Evolutionary conservation across 2,113 vertebrate species (phyloP).

Genomic region (Xenopus tropicalis): UCB_Xtro_10.0 CM004446.2:77299001-77299500

Average conservation of each 20-base stretch:
- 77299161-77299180: slow-evolving; percentile 69
- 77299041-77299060: slow-evolving; percentile 48
- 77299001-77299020: background rate
- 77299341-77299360: slow-evolving; percentile 42
- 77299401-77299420: slow-evolving; percentile 49
- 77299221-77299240: slow-evolving; percentile 11
- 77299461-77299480: slow-evolving; percentile 71
- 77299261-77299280: slow-evolving; percentile 47
- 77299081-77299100: slow-evolving; percentile 60
- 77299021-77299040: slow-evolving; percentile 45
- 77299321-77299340: slow-evolving; percentile 65
- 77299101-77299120: slow-evolving; percentile 64
- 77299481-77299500: slow-evolving; percentile 72
- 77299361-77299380: background rate
- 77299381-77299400: slow-evolving; percentile 18
- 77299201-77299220: background rate
- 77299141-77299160: slow-evolving; percentile 54
- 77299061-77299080: slow-evolving; percentile 76
- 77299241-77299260: slow-evolving; percentile 41
- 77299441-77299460: slow-evolving; percentile 66
- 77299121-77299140: slow-evolving; percentile 53
- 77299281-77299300: slow-evolving; percentile 45
- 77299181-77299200: background rate
- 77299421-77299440: slow-evolving; percentile 64
- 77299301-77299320: slow-evolving; percentile 62